These are phyloP conservation scores for Whitmania pigra DNA, from an alignment of 1,140 invertebrate species.

Conservation along the genomic window DNA sequence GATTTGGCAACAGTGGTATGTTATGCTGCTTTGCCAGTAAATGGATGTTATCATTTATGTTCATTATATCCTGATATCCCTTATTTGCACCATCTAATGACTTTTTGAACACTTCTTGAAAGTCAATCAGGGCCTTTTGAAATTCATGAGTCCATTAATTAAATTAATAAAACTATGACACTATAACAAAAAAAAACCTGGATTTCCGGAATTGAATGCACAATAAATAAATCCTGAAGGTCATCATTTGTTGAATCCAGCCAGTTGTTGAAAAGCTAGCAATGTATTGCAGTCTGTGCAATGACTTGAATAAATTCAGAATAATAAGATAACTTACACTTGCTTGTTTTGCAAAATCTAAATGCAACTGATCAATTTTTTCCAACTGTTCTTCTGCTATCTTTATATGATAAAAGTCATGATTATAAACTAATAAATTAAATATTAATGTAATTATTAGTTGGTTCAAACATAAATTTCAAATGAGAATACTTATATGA, in stretches of 20 bases:
- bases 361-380: conserved; percentile 91
- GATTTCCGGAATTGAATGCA: conserved; percentile 97
- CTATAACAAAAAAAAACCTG: conserved; percentile 46
- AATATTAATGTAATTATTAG: no score
- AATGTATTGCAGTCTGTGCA: conserved; percentile 20
- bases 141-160: no score
- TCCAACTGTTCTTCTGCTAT: conserved; percentile 92
- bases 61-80: conserved; percentile 87
- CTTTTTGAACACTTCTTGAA: conserved; percentile 86
- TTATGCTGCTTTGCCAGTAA: conserved; percentile 34
- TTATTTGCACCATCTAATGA: conserved; percentile 95
- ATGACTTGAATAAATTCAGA: background rate
- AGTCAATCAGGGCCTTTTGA: conserved; percentile 68
- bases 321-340: background rate
- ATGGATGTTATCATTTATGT: conserved; percentile 64
- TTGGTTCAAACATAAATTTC: no score
- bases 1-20: conserved; percentile 84
- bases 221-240: conserved; percentile 97
- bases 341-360: conserved; percentile 95
- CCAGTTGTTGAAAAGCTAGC: conserved; percentile 96
- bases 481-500: background rate
- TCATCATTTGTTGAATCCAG: conserved; percentile 92
- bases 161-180: no score
- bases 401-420: conserved; percentile 28
- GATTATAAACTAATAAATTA: no score